These are phyloP conservation scores for Ichneumon xanthorius DNA, from an alignment of 2,888 invertebrate species.

Conservation along the genomic window DNA sequence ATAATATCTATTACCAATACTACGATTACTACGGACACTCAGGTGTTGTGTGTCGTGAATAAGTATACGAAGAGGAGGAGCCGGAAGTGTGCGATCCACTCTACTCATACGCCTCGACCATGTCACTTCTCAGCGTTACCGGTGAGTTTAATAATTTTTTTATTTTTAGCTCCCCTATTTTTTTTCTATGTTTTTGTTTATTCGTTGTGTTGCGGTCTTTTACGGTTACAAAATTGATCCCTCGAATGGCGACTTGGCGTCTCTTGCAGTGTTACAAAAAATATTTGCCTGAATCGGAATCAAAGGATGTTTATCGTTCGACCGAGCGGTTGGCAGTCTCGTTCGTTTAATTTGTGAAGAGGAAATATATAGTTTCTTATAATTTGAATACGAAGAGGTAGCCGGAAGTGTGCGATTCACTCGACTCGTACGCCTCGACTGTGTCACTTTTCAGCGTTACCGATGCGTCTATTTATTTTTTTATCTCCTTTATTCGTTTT, in stretches of 20 bases:
- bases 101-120: slow-evolving; percentile 71
- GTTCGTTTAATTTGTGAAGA: no score
- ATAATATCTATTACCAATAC: slow-evolving; percentile 50
- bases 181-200: neutral
- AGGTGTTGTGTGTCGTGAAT: slow-evolving; percentile 43
- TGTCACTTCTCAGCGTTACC: slow-evolving; percentile 81
- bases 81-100: slow-evolving; percentile 58
- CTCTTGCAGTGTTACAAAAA: no score
- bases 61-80: slow-evolving; percentile 22
- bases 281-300: no score
- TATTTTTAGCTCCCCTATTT: neutral
- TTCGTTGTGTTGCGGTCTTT: no score
- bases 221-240: no score
- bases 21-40: slow-evolving; percentile 41
- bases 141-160: slow-evolving; percentile 69
- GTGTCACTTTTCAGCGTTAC: slow-evolving; percentile 81
- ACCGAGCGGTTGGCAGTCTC: no score
- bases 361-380: no score
- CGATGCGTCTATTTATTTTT: slow-evolving; percentile 70
- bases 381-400: slow-evolving; percentile 25
- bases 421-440: slow-evolving; percentile 69
- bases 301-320: no score
- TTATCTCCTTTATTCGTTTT: neutral
- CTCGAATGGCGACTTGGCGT: no score
- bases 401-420: slow-evolving; percentile 57